Evolutionary conservation across 2,888 invertebrate genomes (phyloP).

Genomic region (Sphinx pinastri): DNA sequence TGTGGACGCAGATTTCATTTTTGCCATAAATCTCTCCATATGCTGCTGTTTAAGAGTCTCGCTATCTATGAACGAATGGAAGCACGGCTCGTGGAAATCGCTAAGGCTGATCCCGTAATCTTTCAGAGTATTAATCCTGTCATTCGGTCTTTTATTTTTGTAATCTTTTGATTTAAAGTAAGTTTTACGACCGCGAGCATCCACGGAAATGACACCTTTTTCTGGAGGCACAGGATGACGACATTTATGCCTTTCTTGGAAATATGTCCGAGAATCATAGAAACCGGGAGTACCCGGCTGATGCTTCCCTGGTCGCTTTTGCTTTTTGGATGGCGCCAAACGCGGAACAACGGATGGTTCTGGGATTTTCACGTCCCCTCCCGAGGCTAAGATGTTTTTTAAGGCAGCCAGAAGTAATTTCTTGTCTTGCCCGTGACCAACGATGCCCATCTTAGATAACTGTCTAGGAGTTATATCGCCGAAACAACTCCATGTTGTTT

Average conservation of each 20-base stretch:
- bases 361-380: conserved; percentile 64
- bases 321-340: conserved; percentile 40
- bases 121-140: conserved; percentile 53
- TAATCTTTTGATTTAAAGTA: conserved; percentile 60
- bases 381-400: conserved; percentile 58
- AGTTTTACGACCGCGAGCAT: conserved; percentile 61
- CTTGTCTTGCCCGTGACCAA: conserved; percentile 72
- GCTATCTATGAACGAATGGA: conserved; percentile 66
- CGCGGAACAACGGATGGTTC: conserved; percentile 51
- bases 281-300: conserved; percentile 24
- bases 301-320: conserved; percentile 32
- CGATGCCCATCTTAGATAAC: conserved; percentile 70
- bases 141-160: conserved; percentile 56
- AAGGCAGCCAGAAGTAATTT: conserved; percentile 59
- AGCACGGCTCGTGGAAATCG: conserved; percentile 74
- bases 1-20: conserved; percentile 28
- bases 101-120: conserved; percentile 69
- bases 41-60: conserved; percentile 62
- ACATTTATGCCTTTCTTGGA: conserved; percentile 54
- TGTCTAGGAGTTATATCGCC: conserved; percentile 62
- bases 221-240: conserved; percentile 61
- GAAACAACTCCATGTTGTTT: conserved; percentile 71
- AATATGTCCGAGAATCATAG: conserved; percentile 34
- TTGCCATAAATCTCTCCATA: conserved; percentile 45
- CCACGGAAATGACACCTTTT: conserved; percentile 66